phyloP scores from a whole-genome alignment of 2,888 invertebrate species.

The Trachelus stipa region DNA sequence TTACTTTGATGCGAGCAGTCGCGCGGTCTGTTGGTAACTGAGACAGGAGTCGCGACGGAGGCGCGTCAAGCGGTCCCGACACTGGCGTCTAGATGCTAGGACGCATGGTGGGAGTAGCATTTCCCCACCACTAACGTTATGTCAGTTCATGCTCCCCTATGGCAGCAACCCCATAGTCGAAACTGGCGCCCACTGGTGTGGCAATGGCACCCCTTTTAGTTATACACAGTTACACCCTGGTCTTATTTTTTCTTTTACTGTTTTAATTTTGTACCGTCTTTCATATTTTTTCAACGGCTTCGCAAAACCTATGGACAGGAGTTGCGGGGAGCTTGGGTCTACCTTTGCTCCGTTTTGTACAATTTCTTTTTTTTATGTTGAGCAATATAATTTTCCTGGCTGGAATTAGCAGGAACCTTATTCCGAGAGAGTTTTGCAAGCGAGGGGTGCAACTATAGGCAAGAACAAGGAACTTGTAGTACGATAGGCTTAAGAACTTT shows the following conservation, averaged over 20 bases:
- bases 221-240: not conserved
- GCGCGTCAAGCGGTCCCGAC: constrained; percentile 44
- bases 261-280: not conserved
- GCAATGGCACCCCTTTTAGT: not conserved
- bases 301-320: not conserved
- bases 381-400: not conserved
- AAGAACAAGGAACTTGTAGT: not conserved
- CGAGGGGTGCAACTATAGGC: not conserved
- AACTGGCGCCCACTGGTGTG: constrained; percentile 2
- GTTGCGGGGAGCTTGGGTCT: not conserved
- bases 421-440: not conserved
- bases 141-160: constrained; percentile 21
- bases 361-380: not conserved
- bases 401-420: not conserved
- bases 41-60: constrained; percentile 36
- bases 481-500: not conserved
- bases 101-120: constrained; percentile 3
- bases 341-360: not conserved
- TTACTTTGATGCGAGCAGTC: constrained; percentile 45
- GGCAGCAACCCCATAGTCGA: constrained; percentile 20
- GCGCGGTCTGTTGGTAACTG: constrained; percentile 60
- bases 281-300: not conserved
- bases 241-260: not conserved
- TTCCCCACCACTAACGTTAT: constrained; percentile 10
- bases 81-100: constrained; percentile 24